Evolutionary conservation across 2,888 invertebrate species (phyloP), one percentile per base, ranked within the genome.

Genomic region (Eulithis prunata): DNA sequence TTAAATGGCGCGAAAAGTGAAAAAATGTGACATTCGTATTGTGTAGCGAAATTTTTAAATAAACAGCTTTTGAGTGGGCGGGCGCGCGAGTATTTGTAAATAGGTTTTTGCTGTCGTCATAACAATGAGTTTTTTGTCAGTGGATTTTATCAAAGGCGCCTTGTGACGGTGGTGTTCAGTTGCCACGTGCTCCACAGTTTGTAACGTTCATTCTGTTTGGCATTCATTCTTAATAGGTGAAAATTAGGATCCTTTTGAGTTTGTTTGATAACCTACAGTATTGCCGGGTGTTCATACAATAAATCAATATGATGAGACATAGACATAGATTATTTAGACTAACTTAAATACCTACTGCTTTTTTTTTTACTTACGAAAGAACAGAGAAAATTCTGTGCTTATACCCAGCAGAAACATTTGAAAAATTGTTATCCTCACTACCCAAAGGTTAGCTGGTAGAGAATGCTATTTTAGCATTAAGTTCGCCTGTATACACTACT

Each of bases 41-140:
- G 88, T 85, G 78, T 79, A 78, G 83, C 70, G 82, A 88, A 89
- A 87, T 85, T 91, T 90, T 89, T 87, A 90, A 92, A 93, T 92
- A 92, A 93, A 92, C 92, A 93, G 90, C 90, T 91, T 92, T 91
- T 83, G 91, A 92, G 92, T 92, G 90, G 93, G 93, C 93, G 93
- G 90, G 88, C 86, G 87, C 82, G 80, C 77, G 86, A 87, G 84
- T 91, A 89, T 93, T 92, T 92, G 90, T 89, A 93, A 92, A 92
- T 91, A 92, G 85, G 85, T 87, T 91, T 90, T 90, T 90, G 89
- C 89, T 84, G 80, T 78, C 80, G 74, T 74, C 73, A 64, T 61
- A 45, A 88, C 87, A 89, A 89, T 83, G 80, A 53, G 54, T 62
- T 62, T 67, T 70, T 70, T 68, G 46, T 58, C 59, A 76, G 49